phyloP scores from a whole-genome alignment of 2,113 vertebrate species.

The Lycocorax pyrrhopterus region DNA sequence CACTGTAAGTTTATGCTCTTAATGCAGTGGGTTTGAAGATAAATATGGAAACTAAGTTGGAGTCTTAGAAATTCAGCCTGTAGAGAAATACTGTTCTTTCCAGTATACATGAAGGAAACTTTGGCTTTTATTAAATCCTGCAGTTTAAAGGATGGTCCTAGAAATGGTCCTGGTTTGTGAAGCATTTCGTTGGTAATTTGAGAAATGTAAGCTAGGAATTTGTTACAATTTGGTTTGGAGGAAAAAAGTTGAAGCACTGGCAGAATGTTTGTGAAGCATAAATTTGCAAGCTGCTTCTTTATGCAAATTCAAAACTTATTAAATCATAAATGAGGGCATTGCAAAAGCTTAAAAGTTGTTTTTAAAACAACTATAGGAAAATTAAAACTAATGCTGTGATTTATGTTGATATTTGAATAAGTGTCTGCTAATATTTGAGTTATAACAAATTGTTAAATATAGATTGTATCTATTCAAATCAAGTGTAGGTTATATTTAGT shows the following conservation, averaged over 20 bases:
- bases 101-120: neutral
- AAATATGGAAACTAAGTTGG: neutral
- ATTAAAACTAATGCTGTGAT: neutral
- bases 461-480: conserved; percentile 41
- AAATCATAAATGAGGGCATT: neutral
- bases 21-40: neutral
- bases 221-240: neutral
- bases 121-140: neutral
- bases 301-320: conserved; percentile 14
- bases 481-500: conserved; percentile 12
- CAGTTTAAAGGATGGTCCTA: neutral
- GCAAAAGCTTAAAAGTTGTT: neutral
- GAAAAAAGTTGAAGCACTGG: neutral
- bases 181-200: neutral
- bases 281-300: neutral
- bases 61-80: neutral
- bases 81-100: neutral
- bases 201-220: neutral
- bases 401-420: conserved; percentile 32
- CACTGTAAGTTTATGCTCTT: neutral
- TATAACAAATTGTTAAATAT: conserved; percentile 25
- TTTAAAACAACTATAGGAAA: neutral
- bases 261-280: neutral
- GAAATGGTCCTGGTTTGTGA: neutral
- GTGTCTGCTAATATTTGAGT: conserved; percentile 9